Evolutionary conservation across 2,113 vertebrate species (phyloP), one percentile per base, ranked within the genome.

Genomic region (Otis tarda): DNA sequence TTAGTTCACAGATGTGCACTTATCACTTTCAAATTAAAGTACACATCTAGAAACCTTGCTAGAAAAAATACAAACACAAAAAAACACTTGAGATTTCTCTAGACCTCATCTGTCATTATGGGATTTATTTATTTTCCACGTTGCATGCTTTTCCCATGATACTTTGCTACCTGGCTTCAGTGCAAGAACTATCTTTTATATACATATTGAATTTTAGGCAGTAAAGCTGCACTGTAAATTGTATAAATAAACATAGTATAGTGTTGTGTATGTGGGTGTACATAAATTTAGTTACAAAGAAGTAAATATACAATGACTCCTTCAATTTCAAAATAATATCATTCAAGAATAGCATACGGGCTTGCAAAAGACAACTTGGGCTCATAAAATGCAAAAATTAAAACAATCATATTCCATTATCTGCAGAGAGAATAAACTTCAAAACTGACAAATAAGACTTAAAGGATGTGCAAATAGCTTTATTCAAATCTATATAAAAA

Each of bases 201-300:
- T 0, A 1, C 6, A 11, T 49, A 64, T 30, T 2, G 1, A 39
- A 76, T 65, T 81, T 90, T 55, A 50, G 1, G 2, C 45, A 78
- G 24, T 28, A 81, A 83, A 92, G 14, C 9, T 63, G 52, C 9
- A 53, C 10, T 28, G 77, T 30, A 49, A 63, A 77, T 23, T 49
- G 35, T 37, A 53, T 21, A 83, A 60, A 78, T 87, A 93, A 83
- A 87, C 71, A 69, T 0, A 85, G 4, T 12, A 35, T 27, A 31
- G 17, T 30, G 12, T 47, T 77, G 17, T 50, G 17, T 80, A 14
- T 28, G 3, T 35, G 47, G 14, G 22, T 15, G 6, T 43, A 68
- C 33, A 33, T 18, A 73, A 60, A 63, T 50, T 82, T 27, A 90
- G 3, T 71, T 75, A 80, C 11, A 50, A 65, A 56, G 25, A 73